Conservation (phyloP, 2,113 vertebrate species). For the Lophura nycthemera region DNA sequence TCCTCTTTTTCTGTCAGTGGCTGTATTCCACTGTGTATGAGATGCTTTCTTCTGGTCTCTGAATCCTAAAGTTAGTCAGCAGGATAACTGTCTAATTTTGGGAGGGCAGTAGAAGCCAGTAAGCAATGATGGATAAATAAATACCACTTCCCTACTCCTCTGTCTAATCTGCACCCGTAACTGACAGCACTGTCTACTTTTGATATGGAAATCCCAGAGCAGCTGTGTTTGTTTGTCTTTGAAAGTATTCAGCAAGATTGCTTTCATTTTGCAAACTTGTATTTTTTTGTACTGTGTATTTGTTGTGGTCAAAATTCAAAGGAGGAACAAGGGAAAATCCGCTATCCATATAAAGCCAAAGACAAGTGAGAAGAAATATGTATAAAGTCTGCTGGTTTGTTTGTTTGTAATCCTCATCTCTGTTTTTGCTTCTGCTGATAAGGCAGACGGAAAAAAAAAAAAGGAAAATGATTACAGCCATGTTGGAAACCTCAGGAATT, state of each 20-base stretch:
- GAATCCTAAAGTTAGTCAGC: background rate
- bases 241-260: constrained; percentile 18
- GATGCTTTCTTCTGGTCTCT: background rate
- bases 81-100: background rate
- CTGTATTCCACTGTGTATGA: background rate
- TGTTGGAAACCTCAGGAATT: background rate
- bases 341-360: constrained; percentile 48
- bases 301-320: constrained; percentile 45
- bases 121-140: background rate
- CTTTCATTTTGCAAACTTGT: constrained; percentile 41
- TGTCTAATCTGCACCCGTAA: background rate
- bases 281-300: background rate
- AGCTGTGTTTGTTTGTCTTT: constrained; percentile 54
- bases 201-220: constrained; percentile 38
- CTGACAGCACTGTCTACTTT: background rate
- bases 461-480: accelerated
- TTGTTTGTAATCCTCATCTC: constrained; percentile 43
- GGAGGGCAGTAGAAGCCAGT: background rate
- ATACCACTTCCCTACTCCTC: background rate
- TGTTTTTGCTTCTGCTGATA: constrained; percentile 13
- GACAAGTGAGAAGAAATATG: constrained; percentile 21
- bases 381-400: background rate
- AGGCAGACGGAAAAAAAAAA: background rate
- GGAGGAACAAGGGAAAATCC: constrained; percentile 43
- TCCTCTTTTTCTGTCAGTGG: background rate